Conservation (phyloP, 2,113 vertebrate genomes). For the Asarcornis scutulata region DNA sequence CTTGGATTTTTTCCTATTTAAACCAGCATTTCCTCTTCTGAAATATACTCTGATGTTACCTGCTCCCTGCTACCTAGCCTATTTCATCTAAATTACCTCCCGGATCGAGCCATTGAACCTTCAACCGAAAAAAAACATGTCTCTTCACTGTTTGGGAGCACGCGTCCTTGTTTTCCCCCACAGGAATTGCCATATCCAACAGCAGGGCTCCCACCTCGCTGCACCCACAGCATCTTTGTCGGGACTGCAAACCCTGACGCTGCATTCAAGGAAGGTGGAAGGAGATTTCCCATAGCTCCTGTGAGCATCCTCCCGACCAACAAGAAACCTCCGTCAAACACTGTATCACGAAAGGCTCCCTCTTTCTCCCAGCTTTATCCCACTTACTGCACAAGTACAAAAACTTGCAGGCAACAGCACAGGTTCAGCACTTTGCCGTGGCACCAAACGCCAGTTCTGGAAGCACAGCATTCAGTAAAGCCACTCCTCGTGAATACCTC, state of each 20-base stretch:
- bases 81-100: neutral
- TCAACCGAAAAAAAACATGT: neutral
- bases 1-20: slow-evolving; percentile 12
- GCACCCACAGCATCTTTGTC: neutral
- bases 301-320: neutral
- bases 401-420: neutral
- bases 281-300: neutral
- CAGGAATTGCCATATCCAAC: neutral
- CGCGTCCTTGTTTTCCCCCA: neutral
- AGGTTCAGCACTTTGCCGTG: neutral
- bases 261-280: neutral
- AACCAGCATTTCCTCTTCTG: slow-evolving; percentile 39
- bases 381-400: neutral
- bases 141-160: neutral
- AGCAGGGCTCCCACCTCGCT: neutral
- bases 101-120: neutral
- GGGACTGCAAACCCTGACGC: neutral
- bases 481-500: neutral
- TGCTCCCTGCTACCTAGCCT: neutral
- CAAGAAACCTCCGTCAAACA: neutral
- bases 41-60: neutral
- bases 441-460: neutral
- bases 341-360: neutral
- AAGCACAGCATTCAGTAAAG: neutral
- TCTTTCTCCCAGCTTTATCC: neutral